Evolutionary conservation across 2,113 vertebrate genomes (phyloP), one percentile per base, ranked within the genome.

Genomic region (Panthera tigris): DNA sequence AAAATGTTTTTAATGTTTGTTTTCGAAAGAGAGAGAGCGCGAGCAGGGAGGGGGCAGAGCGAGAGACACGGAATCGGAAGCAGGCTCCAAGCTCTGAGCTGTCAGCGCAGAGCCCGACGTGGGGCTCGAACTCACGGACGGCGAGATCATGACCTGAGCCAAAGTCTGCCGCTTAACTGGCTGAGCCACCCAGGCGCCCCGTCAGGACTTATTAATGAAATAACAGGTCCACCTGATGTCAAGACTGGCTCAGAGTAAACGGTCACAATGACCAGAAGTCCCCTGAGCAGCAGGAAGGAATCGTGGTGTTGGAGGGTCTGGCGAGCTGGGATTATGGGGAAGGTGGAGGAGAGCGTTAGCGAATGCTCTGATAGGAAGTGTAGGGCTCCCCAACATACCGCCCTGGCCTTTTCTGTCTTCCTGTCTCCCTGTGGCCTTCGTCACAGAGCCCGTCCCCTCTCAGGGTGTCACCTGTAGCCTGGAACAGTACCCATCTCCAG

Each of bases 191-290:
- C 57, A 61, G 21, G 6, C 1, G 21, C 19, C 57, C 57, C 21
- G 0, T 61, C 57, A 61, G 57, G 8, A 21, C 4, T 61, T 61
- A 61, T 23, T 68, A 89, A 79, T 48, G 71, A 93, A 85, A 31
- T 50, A 50, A 25, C n/a, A 88, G 63, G 41, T 33, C 36, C 48
- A 36, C 36, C 50, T 87, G 27, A 45, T 57, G 39, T 89, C 39
- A 50, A 86, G 66, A 81, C 45, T 52, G 61, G n/a, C 55, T 93
- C 50, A 83, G 41, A 86, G 69, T 86, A 45, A 96, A 85, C 39
- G 61, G 48, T 73, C 68, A 13, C 68, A 10, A 3, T 82, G 66
- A 23, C n/a, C 63, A 4, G 65, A 50, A 74, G n/a, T 76, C 73
- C 21, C 50, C 76, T 79, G 2, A 6, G 36, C 10, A 19, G 71